A percentile compares a stretch with the other conserved stretches of the same genome.
These are phyloP conservation scores for Solen grandis DNA, from an alignment of 1,140 invertebrate genomes.

Conservation along the genomic window DNA sequence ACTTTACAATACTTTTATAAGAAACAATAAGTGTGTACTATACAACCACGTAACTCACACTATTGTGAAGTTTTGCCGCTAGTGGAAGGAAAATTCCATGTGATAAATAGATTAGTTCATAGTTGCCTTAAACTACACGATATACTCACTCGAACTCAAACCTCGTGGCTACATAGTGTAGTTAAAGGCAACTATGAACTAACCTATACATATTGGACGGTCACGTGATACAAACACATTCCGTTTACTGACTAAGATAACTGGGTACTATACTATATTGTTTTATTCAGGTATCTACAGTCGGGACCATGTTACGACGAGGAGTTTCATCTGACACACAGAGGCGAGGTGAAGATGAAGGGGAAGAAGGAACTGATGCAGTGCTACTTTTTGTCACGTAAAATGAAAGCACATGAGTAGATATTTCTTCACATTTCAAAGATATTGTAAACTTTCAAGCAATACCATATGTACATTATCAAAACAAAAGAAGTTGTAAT, in stretches of 20 bases:
- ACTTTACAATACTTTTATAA: background rate
- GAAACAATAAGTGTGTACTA: no score
- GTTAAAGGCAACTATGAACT: no score
- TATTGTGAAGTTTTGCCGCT: no score
- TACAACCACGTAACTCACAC: no score
- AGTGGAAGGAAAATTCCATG: no score
- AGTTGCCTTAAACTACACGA: no score
- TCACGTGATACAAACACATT: background rate
- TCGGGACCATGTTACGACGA: slow-evolving; percentile 92
- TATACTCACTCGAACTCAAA: background rate
- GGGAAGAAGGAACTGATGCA: slow-evolving; percentile 97
- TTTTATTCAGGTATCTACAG: slow-evolving; percentile 88
- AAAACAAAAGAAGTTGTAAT: no score
- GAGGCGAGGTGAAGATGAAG: slow-evolving; percentile 95
- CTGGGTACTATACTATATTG: background rate
- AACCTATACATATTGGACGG: no score
- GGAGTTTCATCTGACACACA: slow-evolving; percentile 91
- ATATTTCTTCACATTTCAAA: no score
- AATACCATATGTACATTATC: no score
- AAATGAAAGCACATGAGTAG: slow-evolving; percentile 33
- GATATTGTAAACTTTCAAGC: no score
- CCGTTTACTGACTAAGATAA: background rate
- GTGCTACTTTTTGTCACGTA: slow-evolving; percentile 90
- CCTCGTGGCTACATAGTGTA: background rate
- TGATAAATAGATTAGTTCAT: no score